Conservation (phyloP, 2,113 vertebrate species). For the Gavialis gangeticus region DNA sequence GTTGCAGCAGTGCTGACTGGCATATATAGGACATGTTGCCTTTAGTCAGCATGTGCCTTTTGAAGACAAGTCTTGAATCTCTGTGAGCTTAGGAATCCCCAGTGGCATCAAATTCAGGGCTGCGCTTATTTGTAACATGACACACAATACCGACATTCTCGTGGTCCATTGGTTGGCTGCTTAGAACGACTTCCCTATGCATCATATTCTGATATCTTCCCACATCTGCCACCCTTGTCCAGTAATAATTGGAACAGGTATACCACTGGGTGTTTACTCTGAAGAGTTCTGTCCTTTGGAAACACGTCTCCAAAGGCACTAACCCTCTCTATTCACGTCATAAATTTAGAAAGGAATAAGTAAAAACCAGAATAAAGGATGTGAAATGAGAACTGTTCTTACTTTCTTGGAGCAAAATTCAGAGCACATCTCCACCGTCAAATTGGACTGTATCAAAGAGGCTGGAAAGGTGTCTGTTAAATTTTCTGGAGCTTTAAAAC, state of each 20-base stretch:
- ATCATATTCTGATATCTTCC: not conserved
- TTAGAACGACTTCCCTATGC: not conserved
- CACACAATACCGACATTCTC: not conserved
- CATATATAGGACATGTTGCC: not conserved
- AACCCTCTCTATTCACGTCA: conserved; percentile 3
- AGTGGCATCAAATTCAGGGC: not conserved
- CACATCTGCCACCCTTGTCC: not conserved
- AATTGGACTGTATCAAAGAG: conserved; percentile 83
- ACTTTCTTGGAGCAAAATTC: conserved; percentile 96
- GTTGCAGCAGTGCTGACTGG: not conserved
- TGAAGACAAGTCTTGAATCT: not conserved
- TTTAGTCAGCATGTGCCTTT: not conserved
- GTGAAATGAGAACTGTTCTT: conserved; percentile 63
- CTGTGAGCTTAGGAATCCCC: not conserved
- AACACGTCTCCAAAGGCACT: conserved; percentile 57
- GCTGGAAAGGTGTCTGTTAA: conserved; percentile 83
- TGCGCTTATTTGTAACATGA: not conserved
- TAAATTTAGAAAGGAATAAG: conserved; percentile 37
- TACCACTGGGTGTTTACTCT: conserved; percentile 35
- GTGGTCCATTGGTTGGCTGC: not conserved
- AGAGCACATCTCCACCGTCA: conserved; percentile 90
- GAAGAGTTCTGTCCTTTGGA: conserved; percentile 35
- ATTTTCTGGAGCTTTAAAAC: conserved; percentile 87
- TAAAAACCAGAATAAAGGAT: conserved; percentile 4
- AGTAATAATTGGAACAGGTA: not conserved